Evolutionary conservation across 2,888 invertebrate species (phyloP).

Genomic region (Cheilosia urbana): DNA sequence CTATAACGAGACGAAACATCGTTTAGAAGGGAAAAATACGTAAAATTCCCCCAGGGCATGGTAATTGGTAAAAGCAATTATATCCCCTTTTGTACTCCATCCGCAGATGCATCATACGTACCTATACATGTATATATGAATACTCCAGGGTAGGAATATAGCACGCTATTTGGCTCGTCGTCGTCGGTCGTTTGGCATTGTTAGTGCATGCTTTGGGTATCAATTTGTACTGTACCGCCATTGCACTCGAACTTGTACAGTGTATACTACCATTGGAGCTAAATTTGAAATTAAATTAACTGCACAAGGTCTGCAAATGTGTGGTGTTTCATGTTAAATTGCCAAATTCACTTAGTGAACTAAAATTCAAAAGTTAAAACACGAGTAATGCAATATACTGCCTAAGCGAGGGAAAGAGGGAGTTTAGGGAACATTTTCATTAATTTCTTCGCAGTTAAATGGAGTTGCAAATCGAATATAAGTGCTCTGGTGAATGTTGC

Average conservation of each 20-base stretch:
- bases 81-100: constrained; percentile 8
- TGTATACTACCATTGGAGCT: constrained; percentile 20
- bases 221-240: constrained; percentile 11
- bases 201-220: neutral
- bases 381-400: constrained; percentile 51
- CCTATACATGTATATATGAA: neutral
- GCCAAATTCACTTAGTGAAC: constrained; percentile 55
- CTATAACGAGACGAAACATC: neutral
- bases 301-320: constrained; percentile 34
- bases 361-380: constrained; percentile 35
- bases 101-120: neutral
- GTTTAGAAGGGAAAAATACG: constrained; percentile 13
- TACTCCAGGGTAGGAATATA: neutral
- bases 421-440: constrained; percentile 31
- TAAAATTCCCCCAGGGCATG: constrained; percentile 4
- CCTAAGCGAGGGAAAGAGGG: too few species aligned
- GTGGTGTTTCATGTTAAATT: constrained; percentile 52
- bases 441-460: constrained; percentile 18
- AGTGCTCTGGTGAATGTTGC: constrained; percentile 4
- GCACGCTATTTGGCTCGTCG: neutral
- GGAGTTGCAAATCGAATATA: constrained; percentile 30
- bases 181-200: neutral
- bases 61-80: constrained; percentile 59
- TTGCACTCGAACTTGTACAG: neutral
- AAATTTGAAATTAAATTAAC: constrained; percentile 62